Base-by-base conservation (phyloP, 1,140 invertebrate species). In the Lysiphlebus fabarum region DNA sequence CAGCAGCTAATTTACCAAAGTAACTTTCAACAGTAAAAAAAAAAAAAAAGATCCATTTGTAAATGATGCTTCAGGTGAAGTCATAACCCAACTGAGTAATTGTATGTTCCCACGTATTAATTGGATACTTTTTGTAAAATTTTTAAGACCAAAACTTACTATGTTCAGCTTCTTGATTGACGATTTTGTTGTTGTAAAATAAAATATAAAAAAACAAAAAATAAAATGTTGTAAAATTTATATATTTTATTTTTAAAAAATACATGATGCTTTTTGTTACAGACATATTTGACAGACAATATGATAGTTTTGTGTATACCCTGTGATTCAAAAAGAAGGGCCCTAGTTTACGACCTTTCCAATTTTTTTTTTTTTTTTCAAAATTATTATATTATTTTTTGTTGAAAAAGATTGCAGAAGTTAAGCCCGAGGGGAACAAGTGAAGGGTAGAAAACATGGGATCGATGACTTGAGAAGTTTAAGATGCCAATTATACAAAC, bases 21-120 rank as follows among this genome's bases (percentile, higher is more conserved):
- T 49, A 38, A 40, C 17, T 40, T 26, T 17, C 14, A 34, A 34
- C 26, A 51, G 37, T 36, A 44, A 44, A 53, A 53, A 41, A 44
- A n/a, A 37, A 44, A 44, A 53, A 53, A 41, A 44, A n/a, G 38
- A 37, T n/a, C 10, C 49, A 51, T 51, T n/a, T 36, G 49, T 37
- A 53, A 53, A 59, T 59, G 50, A 53, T 53, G 41, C 57, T 59
- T 40, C 51, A 62, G 63, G 59, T 65, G 63, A 68, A 74, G 74
- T 75, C 71, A 70, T 76, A 73, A 75, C 64, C 70, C 59, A 67
- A 67, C 65, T 47, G 65, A 67, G 70, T 74, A 77, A 79, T 79
- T 78, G 73, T 72, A 69, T 70, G 70, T 74, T 76, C 66, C 74
- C 64, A 72, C 61, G 37, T 76, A 75, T 79, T 79, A 77, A 79